These are phyloP conservation scores for Bombus confusus DNA, from an alignment of 1,140 invertebrate genomes.

Conservation along the genomic window DNA sequence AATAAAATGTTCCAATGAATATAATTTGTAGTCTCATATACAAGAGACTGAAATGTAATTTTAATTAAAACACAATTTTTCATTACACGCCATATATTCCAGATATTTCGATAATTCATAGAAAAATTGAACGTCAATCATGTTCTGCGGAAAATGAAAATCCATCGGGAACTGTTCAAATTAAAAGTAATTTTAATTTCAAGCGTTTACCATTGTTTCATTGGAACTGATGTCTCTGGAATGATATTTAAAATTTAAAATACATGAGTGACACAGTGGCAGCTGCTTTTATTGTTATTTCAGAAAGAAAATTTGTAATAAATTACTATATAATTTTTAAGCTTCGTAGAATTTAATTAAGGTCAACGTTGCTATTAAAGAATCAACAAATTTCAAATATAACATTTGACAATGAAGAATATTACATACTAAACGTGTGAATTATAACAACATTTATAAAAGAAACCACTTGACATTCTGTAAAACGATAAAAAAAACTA, in stretches of 20 bases:
- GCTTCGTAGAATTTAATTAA: background rate
- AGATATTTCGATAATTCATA: background rate
- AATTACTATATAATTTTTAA: background rate
- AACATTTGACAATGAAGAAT: too few species aligned
- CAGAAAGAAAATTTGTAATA: background rate
- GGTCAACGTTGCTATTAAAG: background rate
- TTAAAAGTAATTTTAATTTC: slow-evolving; percentile 1
- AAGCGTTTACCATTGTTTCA: slow-evolving; percentile 6
- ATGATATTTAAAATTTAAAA: slow-evolving; percentile 2
- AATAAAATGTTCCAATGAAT: background rate
- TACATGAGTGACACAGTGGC: background rate
- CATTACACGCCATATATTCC: background rate
- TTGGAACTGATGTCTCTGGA: background rate
- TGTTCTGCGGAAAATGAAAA: background rate
- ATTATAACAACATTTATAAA: background rate
- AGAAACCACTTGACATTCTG: background rate
- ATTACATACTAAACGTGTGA: background rate
- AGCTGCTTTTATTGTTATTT: background rate
- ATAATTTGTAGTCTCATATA: background rate
- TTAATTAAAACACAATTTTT: background rate
- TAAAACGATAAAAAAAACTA: background rate
- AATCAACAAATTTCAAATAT: background rate
- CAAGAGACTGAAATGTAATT: background rate
- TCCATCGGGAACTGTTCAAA: background rate
- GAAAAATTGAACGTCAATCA: slow-evolving; percentile 14